Evolutionary conservation across 2,888 invertebrate species (phyloP).

Genomic region (Abrostola triplasia): DNA sequence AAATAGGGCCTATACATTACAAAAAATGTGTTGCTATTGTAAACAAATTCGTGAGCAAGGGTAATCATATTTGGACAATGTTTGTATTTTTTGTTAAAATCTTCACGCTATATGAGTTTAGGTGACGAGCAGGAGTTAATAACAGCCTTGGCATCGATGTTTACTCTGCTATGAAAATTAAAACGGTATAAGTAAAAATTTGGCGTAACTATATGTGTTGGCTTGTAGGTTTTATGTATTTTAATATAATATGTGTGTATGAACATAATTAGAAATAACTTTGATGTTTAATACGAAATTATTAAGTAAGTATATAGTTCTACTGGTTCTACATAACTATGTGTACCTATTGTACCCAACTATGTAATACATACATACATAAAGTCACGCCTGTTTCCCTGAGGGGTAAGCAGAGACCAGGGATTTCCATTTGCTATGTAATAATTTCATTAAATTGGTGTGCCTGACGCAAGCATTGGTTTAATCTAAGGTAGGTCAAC

Average conservation of each 20-base stretch:
- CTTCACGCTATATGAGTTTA: conserved; percentile 44
- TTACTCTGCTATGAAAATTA: conserved; percentile 25
- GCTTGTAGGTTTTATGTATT: not conserved
- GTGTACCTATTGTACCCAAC: too few relatives aligned
- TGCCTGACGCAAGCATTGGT: too few relatives aligned
- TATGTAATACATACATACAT: too few relatives aligned
- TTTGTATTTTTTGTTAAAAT: conserved; percentile 36
- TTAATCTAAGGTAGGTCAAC: too few relatives aligned
- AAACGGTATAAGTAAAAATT: conserved; percentile 4
- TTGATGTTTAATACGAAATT: too few relatives aligned
- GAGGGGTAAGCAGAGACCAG: too few relatives aligned
- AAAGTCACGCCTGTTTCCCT: too few relatives aligned
- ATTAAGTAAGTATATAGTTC: too few relatives aligned
- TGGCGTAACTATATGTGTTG: not conserved
- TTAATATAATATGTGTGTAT: not conserved
- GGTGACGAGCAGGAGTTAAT: conserved; percentile 46
- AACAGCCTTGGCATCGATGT: conserved; percentile 45
- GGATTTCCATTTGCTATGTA: too few relatives aligned
- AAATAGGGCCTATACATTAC: too few relatives aligned
- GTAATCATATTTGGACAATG: conserved; percentile 14
- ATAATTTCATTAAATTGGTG: too few relatives aligned
- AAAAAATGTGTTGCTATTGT: not conserved
- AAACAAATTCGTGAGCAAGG: conserved; percentile 6
- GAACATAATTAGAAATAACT: not conserved
- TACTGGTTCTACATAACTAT: too few relatives aligned